phyloP scores from a whole-genome alignment of 2,113 vertebrate genomes.

The Clarias batrachus region DNA sequence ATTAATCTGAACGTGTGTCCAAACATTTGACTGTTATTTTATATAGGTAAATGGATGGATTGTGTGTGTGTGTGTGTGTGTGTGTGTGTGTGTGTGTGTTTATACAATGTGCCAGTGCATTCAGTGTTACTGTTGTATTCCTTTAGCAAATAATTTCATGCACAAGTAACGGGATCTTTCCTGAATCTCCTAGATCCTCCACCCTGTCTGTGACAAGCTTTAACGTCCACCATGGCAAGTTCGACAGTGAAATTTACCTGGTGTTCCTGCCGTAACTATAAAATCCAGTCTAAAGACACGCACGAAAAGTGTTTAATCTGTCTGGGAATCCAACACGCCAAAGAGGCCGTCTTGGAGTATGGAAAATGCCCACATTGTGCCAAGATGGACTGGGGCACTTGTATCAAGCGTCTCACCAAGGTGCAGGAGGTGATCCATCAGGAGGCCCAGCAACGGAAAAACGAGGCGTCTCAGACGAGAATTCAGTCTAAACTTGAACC shows the following conservation, averaged over 20 bases:
- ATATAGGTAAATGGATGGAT: no score
- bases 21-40: no score
- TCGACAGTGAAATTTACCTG: slow-evolving; percentile 50
- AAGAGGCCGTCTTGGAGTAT: slow-evolving; percentile 55
- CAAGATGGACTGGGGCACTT: slow-evolving; percentile 58
- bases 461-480: slow-evolving; percentile 37
- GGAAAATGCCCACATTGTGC: slow-evolving; percentile 60
- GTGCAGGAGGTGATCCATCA: slow-evolving; percentile 55
- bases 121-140: background rate
- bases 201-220: background rate
- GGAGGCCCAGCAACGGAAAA: slow-evolving; percentile 53
- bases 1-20: no score
- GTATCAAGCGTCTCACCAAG: slow-evolving; percentile 59
- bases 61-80: no score
- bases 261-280: slow-evolving; percentile 59
- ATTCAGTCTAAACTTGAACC: slow-evolving; percentile 38
- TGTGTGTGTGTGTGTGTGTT: no score
- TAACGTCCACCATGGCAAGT: slow-evolving; percentile 47
- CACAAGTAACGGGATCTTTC: background rate
- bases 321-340: slow-evolving; percentile 58
- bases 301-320: slow-evolving; percentile 57
- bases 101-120: background rate
- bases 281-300: slow-evolving; percentile 55
- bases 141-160: slow-evolving; percentile 12
- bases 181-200: background rate